These are phyloP conservation scores for Lasioglossum lativentre DNA, from an alignment of 2,888 invertebrate genomes.

Conservation along the genomic window DNA sequence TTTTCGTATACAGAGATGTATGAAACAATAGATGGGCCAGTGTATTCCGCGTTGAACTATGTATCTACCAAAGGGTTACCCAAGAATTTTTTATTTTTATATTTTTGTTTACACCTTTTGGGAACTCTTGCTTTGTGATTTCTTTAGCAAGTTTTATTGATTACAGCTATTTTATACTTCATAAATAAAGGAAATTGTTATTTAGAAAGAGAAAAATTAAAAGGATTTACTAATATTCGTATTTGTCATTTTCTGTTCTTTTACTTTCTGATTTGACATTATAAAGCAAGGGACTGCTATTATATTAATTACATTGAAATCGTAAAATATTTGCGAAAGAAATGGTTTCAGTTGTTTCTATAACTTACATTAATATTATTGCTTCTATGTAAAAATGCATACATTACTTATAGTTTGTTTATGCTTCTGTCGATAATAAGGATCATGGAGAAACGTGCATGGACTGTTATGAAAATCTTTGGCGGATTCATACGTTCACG, in stretches of 20 bases:
- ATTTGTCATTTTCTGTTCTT: not conserved
- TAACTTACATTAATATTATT: not conserved
- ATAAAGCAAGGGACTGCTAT: not conserved
- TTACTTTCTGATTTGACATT: not conserved
- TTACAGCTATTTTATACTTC: not conserved
- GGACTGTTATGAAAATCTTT: not conserved
- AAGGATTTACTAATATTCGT: not conserved
- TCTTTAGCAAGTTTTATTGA: not conserved
- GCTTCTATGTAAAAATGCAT: not conserved
- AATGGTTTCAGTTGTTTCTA: not conserved
- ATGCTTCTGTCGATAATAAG: not conserved
- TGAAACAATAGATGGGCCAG: conserved; percentile 18
- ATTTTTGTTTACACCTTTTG: not conserved
- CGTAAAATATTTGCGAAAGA: not conserved
- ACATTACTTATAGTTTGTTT: not conserved
- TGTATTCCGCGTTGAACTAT: conserved; percentile 61
- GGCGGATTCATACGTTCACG: conserved; percentile 41
- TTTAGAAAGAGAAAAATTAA: not conserved
- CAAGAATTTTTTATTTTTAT: not conserved
- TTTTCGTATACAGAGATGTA: not conserved
- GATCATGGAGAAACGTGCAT: not conserved
- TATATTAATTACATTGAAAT: not conserved
- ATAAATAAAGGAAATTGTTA: conserved; percentile 1
- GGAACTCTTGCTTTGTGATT: not conserved
- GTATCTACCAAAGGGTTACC: not conserved